phyloP scores from a whole-genome alignment of 2,113 vertebrate species.

The Microtus richardsoni region DNA sequence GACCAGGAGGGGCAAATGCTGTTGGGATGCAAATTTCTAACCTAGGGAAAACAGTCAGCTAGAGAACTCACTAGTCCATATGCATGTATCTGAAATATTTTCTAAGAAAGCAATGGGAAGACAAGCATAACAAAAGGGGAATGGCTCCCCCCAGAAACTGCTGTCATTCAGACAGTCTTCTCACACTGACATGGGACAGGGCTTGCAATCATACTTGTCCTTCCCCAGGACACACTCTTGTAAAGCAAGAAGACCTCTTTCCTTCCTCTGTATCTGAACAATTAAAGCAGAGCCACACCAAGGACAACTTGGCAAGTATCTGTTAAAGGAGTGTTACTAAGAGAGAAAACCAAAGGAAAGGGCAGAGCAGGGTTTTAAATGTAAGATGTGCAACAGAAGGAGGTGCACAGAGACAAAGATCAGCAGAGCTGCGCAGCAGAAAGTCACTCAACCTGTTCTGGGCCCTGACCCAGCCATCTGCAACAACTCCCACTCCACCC shows the following conservation, averaged over 20 bases:
- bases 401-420: not conserved
- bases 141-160: not conserved
- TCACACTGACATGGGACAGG: not conserved
- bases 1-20: not conserved
- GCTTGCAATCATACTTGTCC: not conserved
- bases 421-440: not conserved
- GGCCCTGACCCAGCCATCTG: not conserved
- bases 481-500: not conserved
- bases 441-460: constrained; percentile 38
- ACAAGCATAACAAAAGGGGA: not conserved
- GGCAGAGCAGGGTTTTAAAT: not conserved
- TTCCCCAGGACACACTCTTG: not conserved
- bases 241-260: not conserved
- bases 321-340: constrained; percentile 34
- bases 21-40: not conserved
- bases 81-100: not conserved
- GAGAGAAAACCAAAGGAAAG: not conserved
- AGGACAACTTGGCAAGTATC: not conserved
- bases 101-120: not conserved
- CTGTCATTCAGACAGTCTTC: not conserved
- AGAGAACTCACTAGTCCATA: not conserved
- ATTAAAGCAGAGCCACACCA: not conserved
- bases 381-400: constrained; percentile 6
- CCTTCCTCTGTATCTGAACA: not conserved
- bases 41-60: not conserved